phyloP scores from a whole-genome alignment of 1,140 invertebrate genomes.

The Pogonus chalceus region DNA sequence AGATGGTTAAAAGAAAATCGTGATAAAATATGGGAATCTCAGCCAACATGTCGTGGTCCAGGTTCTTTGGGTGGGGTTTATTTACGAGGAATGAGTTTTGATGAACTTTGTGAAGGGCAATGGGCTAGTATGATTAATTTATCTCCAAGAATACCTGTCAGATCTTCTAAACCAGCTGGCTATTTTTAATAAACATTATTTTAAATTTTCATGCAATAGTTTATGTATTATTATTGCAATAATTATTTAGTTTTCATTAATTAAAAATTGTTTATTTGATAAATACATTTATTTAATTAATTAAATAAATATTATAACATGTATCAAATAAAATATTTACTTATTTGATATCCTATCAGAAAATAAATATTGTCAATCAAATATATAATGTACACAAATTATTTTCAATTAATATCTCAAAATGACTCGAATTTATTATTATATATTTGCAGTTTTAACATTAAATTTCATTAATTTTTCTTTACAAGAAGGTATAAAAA shows the following conservation, averaged over 20 bases:
- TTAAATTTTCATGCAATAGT: not conserved
- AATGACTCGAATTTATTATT: too few relatives aligned
- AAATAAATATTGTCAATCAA: too few relatives aligned
- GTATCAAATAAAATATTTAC: too few relatives aligned
- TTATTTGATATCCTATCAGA: too few relatives aligned
- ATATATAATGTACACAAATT: too few relatives aligned
- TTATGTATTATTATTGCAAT: not conserved
- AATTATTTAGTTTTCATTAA: not conserved
- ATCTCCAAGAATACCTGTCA: slow-evolving; percentile 48
- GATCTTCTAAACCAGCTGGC: not conserved
- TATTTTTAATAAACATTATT: not conserved
- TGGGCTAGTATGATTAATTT: slow-evolving; percentile 76
- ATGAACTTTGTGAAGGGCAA: slow-evolving; percentile 69
- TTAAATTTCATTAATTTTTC: too few relatives aligned
- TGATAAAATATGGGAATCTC: slow-evolving; percentile 61
- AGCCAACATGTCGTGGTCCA: slow-evolving; percentile 64
- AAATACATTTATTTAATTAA: not conserved
- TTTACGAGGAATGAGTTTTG: slow-evolving; percentile 61
- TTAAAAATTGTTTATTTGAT: not conserved
- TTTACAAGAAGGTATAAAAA: too few relatives aligned
- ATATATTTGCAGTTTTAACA: too few relatives aligned
- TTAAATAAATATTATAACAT: not conserved
- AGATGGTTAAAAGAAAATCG: slow-evolving; percentile 57
- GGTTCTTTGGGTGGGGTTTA: slow-evolving; percentile 57
- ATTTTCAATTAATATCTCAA: too few relatives aligned